Evolutionary conservation across 2,888 invertebrate species (phyloP), one percentile per base, ranked within the genome.

Genomic region (Drosophila pegasa): DNA sequence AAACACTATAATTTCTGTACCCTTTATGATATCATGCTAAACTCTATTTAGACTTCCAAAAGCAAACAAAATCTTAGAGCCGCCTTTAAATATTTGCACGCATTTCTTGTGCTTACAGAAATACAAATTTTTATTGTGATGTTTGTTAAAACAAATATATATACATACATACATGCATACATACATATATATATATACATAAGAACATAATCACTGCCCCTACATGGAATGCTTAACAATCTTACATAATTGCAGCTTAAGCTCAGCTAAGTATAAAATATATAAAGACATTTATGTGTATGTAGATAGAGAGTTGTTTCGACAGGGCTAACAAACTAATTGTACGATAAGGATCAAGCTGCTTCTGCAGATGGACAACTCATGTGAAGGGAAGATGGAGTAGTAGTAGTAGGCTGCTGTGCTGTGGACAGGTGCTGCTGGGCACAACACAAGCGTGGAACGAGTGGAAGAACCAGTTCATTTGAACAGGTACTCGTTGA

Each of bases 401-500:
- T 22, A 8, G 41, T 48, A 41, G 57, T 35, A 27, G 8, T 22
- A 8, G 41, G 48, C 35, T 37, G 18, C 14, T 45, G 14, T 14
- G 33, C 48, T 20, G 27, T 4, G 10, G 25, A 10, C 33, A 59
- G 20, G 40, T 27, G 35, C 10, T 59, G 29, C 31, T 35, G 12
- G 9, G 35, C 41, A 43, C 10, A 45, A 29, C 22, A 51, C 12
- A 45, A 43, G 16, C 31, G 16, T 31, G 20, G 20, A 31, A 14
- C 22, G n/a, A 20, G 29, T 35, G 27, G 16, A 22, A 7, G 5
- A 54, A 57, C 16, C 33, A 12, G 35, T 31, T 77, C 63, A 84
- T 63, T 84, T 84, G 38, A 88, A 83, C 8, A 83, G 69, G 45
- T 86, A 83, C 25, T 86, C 88, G 43, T 79, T 82, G 12, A 60